These are phyloP conservation scores for Drosophila melanica DNA, from an alignment of 1,140 invertebrate genomes.

Conservation along the genomic window DNA sequence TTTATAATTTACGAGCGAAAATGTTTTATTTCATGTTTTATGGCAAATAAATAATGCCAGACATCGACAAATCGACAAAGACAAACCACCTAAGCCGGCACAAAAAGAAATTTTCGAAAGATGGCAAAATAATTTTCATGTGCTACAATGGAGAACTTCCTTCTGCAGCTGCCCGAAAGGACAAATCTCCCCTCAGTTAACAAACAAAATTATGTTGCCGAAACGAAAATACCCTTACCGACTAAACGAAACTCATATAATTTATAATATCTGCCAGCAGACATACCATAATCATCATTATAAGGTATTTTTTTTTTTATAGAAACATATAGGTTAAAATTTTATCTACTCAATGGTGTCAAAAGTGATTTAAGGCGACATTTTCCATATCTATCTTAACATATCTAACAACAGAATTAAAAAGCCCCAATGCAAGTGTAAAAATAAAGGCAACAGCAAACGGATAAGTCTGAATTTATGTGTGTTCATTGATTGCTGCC, in stretches of 20 bases:
- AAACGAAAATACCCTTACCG: no score
- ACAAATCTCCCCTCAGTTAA: constrained; percentile 21
- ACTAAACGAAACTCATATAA: no score
- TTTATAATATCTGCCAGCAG: no score
- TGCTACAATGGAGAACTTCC: constrained; percentile 22
- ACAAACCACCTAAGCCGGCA: constrained; percentile 53
- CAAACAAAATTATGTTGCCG: no score
- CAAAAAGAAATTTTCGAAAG: constrained; percentile 68
- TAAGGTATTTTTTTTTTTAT: no score
- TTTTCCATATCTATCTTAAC: no score
- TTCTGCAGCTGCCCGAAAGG: constrained; percentile 23
- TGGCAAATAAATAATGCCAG: constrained; percentile 74
- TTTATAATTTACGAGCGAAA: constrained; percentile 78
- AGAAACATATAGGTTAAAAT: no score
- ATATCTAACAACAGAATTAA: not conserved
- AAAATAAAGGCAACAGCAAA: constrained; percentile 58
- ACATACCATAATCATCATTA: no score
- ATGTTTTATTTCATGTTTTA: constrained; percentile 80
- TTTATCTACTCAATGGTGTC: no score
- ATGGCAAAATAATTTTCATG: constrained; percentile 28
- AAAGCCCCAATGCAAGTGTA: not conserved
- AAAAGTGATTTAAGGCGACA: no score
- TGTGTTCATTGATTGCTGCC: constrained; percentile 71
- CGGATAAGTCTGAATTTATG: constrained; percentile 73
- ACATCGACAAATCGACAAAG: constrained; percentile 42